These are phyloP conservation scores for Lerista edwardsae DNA, from an alignment of 2,797 vertebrate species.

Conservation along the genomic window DNA sequence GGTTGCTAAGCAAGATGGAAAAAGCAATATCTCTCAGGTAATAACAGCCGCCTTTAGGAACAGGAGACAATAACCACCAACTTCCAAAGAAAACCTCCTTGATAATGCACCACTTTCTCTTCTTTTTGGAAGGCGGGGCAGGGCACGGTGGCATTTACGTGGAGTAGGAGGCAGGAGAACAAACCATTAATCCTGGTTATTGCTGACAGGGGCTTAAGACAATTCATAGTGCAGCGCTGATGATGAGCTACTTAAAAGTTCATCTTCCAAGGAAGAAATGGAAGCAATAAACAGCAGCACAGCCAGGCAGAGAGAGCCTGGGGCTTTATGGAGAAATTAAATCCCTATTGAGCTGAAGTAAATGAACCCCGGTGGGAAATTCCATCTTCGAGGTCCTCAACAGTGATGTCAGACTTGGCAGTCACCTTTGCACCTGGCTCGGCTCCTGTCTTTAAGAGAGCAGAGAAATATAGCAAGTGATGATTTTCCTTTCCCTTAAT, in stretches of 20 bases:
- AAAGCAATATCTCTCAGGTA: conserved; percentile 24
- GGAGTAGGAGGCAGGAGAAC: not conserved
- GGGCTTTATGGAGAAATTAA: conserved; percentile 49
- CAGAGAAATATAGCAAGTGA: not conserved
- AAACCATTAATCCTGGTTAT: not conserved
- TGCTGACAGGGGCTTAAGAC: conserved; percentile 17
- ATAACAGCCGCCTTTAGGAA: conserved; percentile 17
- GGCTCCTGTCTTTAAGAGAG: not conserved
- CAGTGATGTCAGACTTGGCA: not conserved
- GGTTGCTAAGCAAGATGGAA: conserved; percentile 11
- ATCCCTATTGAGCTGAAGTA: conserved; percentile 19
- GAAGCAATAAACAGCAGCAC: conserved; percentile 17
- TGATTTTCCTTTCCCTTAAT: not conserved
- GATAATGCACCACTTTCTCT: conserved; percentile 26
- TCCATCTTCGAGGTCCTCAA: not conserved
- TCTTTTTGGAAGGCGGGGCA: not conserved
- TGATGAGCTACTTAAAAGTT: conserved; percentile 8
- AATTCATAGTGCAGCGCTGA: not conserved
- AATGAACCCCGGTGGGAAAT: not conserved
- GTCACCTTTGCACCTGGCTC: too few species aligned
- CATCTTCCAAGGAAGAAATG: not conserved
- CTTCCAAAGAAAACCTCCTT: not conserved
- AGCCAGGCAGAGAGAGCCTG: not conserved
- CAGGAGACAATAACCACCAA: conserved; percentile 22
- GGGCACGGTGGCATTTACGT: not conserved